These are phyloP conservation scores for Dreissena polymorpha DNA, from an alignment of 1,140 invertebrate genomes.

Conservation along the genomic window DNA sequence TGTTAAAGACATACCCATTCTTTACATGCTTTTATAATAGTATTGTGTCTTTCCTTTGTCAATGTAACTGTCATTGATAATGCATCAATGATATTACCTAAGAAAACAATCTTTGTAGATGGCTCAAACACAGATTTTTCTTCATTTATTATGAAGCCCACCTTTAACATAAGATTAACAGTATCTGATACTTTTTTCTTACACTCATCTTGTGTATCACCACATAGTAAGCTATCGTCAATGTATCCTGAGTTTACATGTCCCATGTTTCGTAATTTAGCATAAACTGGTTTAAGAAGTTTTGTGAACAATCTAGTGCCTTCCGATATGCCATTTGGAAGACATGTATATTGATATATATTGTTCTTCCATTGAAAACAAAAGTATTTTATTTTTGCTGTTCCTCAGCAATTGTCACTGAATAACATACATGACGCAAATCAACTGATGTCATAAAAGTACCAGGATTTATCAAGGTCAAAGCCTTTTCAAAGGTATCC, in stretches of 20 bases:
- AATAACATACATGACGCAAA: constrained; percentile 49
- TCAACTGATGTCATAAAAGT: constrained; percentile 45
- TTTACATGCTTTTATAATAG: constrained; percentile 22
- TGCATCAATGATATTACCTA: constrained; percentile 46
- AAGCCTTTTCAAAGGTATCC: constrained; percentile 18
- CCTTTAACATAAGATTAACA: no score
- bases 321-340: constrained; percentile 42
- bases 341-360: constrained; percentile 49
- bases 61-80: constrained; percentile 44
- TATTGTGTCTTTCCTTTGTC: constrained; percentile 10
- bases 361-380: constrained; percentile 41
- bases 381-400: constrained; percentile 45
- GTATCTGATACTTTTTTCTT: no score
- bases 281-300: constrained; percentile 51
- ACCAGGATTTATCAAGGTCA: neutral
- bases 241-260: constrained; percentile 50
- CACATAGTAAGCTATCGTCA: constrained; percentile 56
- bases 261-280: constrained; percentile 42
- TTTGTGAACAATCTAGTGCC: constrained; percentile 49
- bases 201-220: no score
- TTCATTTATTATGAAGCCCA: constrained; percentile 54
- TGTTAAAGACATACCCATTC: neutral
- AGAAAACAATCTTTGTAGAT: constrained; percentile 16
- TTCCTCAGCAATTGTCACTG: constrained; percentile 25
- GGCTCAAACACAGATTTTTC: constrained; percentile 47